phyloP scores from a whole-genome alignment of 2,888 invertebrate species.

The Platycheirus rosarum region DNA sequence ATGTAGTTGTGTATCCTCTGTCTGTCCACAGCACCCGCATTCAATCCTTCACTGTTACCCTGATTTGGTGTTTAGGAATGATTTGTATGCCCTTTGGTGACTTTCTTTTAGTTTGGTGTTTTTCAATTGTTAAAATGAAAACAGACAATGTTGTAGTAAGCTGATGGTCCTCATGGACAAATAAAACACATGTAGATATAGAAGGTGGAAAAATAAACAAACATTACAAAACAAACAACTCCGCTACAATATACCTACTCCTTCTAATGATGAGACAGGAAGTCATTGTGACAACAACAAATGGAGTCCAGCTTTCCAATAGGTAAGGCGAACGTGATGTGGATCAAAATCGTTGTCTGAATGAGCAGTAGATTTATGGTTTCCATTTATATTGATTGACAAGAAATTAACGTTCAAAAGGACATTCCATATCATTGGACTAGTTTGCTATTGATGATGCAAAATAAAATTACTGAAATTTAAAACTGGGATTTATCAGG shows the following conservation, averaged over 20 bases:
- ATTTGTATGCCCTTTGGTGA: constrained; percentile 73
- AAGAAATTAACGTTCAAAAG: constrained; percentile 69
- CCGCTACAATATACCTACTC: constrained; percentile 34
- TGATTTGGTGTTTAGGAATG: constrained; percentile 63
- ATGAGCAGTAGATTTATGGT: constrained; percentile 68
- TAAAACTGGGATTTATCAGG: too few species aligned
- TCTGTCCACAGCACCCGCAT: constrained; percentile 4
- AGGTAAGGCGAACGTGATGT: not conserved
- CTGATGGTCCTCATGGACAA: constrained; percentile 44
- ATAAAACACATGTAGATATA: constrained; percentile 36
- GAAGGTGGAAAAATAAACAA: constrained; percentile 20
- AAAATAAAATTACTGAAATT: too few species aligned
- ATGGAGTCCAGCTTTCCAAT: not conserved
- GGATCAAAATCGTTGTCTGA: constrained; percentile 47
- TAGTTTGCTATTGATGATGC: constrained; percentile 21
- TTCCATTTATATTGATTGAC: constrained; percentile 73
- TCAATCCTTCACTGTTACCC: constrained; percentile 2
- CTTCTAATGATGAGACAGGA: constrained; percentile 73
- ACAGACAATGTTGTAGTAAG: constrained; percentile 65
- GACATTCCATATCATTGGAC: constrained; percentile 27
- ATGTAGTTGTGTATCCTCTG: too few species aligned
- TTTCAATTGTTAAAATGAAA: constrained; percentile 48
- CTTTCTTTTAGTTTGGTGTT: constrained; percentile 37
- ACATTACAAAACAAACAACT: constrained; percentile 44
- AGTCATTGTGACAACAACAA: constrained; percentile 58